Conservation (phyloP, 2,888 invertebrate species). For the Drosophila kambysellisi region DNA sequence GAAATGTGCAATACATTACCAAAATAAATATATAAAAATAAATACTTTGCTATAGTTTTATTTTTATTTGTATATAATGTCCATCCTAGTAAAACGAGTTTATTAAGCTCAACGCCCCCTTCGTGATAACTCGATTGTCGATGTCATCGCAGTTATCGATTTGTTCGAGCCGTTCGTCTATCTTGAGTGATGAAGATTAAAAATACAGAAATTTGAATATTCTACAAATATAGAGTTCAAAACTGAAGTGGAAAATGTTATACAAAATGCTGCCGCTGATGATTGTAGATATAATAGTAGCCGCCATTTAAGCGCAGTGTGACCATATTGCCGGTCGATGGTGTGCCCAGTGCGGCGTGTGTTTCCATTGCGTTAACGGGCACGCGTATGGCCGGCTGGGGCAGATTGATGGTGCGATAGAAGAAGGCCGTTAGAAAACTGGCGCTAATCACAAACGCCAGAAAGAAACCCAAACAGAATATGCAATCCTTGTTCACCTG, state of each 20-base stretch:
- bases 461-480: conserved; percentile 82
- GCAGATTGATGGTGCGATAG: conserved; percentile 79
- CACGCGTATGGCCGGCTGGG: conserved; percentile 26
- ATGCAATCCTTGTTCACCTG: conserved; percentile 83
- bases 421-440: conserved; percentile 83
- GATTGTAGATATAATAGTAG: conserved; percentile 64
- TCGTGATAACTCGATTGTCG: neutral
- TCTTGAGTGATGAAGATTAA: neutral
- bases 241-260: neutral
- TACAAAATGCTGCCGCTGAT: conserved; percentile 33
- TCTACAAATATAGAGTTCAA: neutral
- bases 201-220: neutral
- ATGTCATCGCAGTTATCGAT: neutral
- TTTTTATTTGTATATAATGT: neutral
- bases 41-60: neutral
- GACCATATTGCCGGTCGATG: conserved; percentile 13
- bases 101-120: neutral
- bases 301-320: conserved; percentile 54
- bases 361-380: conserved; percentile 6
- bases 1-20: neutral
- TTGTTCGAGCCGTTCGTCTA: neutral
- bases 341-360: neutral
- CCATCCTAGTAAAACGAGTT: neutral
- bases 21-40: neutral
- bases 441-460: conserved; percentile 82